Percentiles rank a stretch among this genome's conserved stretches.
Conservation (phyloP, 2,113 vertebrate species). For the Toxotes chatareus region DNA sequence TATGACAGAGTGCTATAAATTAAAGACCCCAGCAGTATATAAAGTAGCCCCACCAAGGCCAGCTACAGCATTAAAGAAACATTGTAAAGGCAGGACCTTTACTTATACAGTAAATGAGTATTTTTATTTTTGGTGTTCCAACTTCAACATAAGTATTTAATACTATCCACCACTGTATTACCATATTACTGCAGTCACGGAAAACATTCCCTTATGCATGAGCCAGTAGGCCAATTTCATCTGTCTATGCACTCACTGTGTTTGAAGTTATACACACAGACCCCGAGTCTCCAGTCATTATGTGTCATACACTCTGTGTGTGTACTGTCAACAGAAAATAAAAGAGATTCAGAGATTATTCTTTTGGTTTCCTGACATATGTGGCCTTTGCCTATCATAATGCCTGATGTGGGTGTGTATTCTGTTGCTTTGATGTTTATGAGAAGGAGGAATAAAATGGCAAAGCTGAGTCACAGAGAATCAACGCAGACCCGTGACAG, state of each 20-base stretch:
- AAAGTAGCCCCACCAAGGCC: not conserved
- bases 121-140: not conserved
- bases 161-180: not conserved
- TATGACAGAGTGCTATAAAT: not conserved
- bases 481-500: constrained; percentile 33
- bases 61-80: not conserved
- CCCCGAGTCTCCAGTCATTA: not conserved
- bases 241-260: not conserved
- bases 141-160: not conserved
- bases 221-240: not conserved
- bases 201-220: not conserved
- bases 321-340: constrained; percentile 19
- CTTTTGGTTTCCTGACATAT: constrained; percentile 38
- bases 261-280: constrained; percentile 9
- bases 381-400: constrained; percentile 1
- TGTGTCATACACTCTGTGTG: not conserved
- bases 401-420: constrained; percentile 29
- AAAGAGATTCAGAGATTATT: constrained; percentile 18
- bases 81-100: not conserved
- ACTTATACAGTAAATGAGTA: not conserved
- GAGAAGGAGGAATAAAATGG: constrained; percentile 38
- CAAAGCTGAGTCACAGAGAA: constrained; percentile 55
- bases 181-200: not conserved
- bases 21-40: not conserved
- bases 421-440: constrained; percentile 53